Conservation (phyloP, 2,888 invertebrate species). For the Drosophila histrio region DNA sequence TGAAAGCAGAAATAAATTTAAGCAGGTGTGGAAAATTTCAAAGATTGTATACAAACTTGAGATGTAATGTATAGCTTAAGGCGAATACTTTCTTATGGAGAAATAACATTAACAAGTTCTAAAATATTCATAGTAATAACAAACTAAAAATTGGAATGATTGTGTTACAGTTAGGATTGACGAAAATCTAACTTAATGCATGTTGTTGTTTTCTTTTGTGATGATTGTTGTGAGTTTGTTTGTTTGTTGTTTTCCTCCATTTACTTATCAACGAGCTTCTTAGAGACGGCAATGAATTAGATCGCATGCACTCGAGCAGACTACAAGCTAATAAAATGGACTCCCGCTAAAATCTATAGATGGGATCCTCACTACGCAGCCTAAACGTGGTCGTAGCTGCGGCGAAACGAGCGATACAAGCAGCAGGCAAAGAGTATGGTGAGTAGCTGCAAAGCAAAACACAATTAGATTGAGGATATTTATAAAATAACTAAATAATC, state of each 20-base stretch:
- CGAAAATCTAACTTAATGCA: slow-evolving; percentile 15
- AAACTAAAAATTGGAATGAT: slow-evolving; percentile 33
- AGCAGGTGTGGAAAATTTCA: not conserved
- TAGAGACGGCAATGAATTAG: slow-evolving; percentile 55
- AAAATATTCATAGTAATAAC: slow-evolving; percentile 19
- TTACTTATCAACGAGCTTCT: slow-evolving; percentile 28
- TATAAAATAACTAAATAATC: slow-evolving; percentile 60
- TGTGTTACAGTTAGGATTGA: slow-evolving; percentile 24
- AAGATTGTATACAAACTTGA: slow-evolving; percentile 6
- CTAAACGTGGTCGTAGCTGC: slow-evolving; percentile 95
- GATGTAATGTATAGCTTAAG: slow-evolving; percentile 18
- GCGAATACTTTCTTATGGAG: slow-evolving; percentile 21
- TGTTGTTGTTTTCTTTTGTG: slow-evolving; percentile 16
- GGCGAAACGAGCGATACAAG: slow-evolving; percentile 95
- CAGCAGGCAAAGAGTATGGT: slow-evolving; percentile 97
- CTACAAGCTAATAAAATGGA: slow-evolving; percentile 57
- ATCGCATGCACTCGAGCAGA: slow-evolving; percentile 52
- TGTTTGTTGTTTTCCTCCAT: slow-evolving; percentile 5
- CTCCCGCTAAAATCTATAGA: slow-evolving; percentile 66
- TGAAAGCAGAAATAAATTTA: not conserved
- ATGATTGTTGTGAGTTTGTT: slow-evolving; percentile 39
- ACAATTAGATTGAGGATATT: not conserved
- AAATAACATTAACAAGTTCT: slow-evolving; percentile 39
- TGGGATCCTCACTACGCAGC: slow-evolving; percentile 76
- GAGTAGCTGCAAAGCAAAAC: slow-evolving; percentile 87